Base-by-base conservation (phyloP, 2,888 invertebrate genomes). In the Sturmia bella region DNA sequence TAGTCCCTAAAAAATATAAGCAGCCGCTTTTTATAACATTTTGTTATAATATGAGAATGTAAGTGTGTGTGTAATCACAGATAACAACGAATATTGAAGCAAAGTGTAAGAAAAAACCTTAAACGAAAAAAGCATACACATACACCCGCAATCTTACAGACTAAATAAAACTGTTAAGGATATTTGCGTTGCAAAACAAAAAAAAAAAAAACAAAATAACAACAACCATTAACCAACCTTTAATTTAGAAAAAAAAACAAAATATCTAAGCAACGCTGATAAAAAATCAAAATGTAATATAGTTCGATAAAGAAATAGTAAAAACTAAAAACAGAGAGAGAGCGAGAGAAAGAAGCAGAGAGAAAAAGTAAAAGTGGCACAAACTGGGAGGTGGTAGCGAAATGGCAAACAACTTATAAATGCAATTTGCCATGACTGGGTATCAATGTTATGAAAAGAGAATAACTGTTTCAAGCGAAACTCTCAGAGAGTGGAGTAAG, bases 361-460 rank as follows among this genome's bases (percentile, higher is more conserved):
- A 21, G 9, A 37, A 69, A 69, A 54, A 43, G 27, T 66, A 59
- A 74, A 77, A 77, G 69, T 79, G 77, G 76, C 70, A 77, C 80
- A 83, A 78, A 72, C 80, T 75, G 63, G 81, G 74, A 73, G 74
- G 68, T 79, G 70, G 70, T 45, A 76, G 68, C 52, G 37, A 37
- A 52, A 72, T 17, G 27, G 39, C 9, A 61, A 9, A 32, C 5
- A 7, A 32, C 50, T 32, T 24, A 52, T 11, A 59, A 43, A 48
- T 45, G 43, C 59, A 41, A n/a, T 56, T 54, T 54, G 32, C 13
- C 13, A n/a, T 66, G 59, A 77, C 64, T 82, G 81, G 77, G 77
- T 82, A 77, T 77, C 24, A 77, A 69, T 77, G 77, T 82, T 82
- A 78, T 77, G 74, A 82, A 77, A 69, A 39, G 57, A 77, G 72